These are phyloP conservation scores for Crocallis elinguaria DNA, from an alignment of 2,888 invertebrate genomes.

Conservation along the genomic window DNA sequence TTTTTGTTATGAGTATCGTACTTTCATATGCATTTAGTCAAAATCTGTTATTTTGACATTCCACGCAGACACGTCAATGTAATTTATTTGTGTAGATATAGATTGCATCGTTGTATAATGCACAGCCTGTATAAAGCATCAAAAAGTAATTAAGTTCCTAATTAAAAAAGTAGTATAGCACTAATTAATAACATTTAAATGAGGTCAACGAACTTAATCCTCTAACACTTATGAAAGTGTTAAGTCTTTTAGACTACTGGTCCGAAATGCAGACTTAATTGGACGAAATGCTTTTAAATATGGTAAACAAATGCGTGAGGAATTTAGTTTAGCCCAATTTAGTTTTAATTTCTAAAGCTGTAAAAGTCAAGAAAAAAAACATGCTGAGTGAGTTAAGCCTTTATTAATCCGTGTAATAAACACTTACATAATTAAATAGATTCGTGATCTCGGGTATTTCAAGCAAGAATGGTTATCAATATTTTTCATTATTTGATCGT, in stretches of 20 bases:
- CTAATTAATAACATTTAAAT: constrained; percentile 32
- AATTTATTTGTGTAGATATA: not conserved
- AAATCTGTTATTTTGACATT: too few species aligned
- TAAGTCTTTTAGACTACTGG: constrained; percentile 16
- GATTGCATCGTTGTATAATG: not conserved
- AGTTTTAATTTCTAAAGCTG: not conserved
- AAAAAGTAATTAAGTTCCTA: constrained; percentile 29
- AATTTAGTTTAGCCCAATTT: constrained; percentile 1
- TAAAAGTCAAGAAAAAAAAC: not conserved
- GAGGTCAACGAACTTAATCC: constrained; percentile 36
- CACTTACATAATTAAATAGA: too few species aligned
- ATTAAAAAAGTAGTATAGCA: constrained; percentile 28
- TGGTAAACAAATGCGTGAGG: not conserved
- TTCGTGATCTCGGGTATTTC: too few species aligned
- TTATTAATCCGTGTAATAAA: too few species aligned
- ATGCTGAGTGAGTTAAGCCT: not conserved
- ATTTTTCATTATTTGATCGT: too few species aligned
- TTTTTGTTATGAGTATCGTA: too few species aligned
- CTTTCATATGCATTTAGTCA: too few species aligned
- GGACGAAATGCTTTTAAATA: constrained; percentile 1
- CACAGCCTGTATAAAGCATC: constrained; percentile 18
- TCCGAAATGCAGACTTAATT: constrained; percentile 12
- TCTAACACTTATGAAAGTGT: constrained; percentile 36
- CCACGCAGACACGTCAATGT: too few species aligned
- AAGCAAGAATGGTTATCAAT: too few species aligned